Base-by-base conservation (phyloP, 2,113 vertebrate genomes). In the Pelodiscus sinensis region DNA sequence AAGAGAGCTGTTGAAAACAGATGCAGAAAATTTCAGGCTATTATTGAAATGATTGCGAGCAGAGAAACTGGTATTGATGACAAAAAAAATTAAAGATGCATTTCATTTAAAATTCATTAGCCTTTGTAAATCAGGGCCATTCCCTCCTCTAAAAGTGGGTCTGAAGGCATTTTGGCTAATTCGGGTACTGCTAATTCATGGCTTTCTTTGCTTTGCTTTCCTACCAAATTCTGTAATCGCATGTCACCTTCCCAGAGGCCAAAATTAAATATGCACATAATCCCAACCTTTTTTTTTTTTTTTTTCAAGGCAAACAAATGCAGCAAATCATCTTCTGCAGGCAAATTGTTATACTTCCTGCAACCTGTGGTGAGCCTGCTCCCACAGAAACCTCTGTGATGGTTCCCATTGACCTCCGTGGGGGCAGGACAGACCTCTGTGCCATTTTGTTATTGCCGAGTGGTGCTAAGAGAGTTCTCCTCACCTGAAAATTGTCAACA, bases 91-190 rank as follows among this genome's bases (percentile, higher is more conserved):
- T 88, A 93, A 85, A 95, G 92, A 92, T 79, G 68, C 94, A 82
- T 93, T 92, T 96, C 90, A 93, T 95, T 95, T 93, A 91, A 93
- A 92, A 97, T 95, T 96, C 94, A 95, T 96, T 96, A 96, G 93
- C 88, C 92, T 91, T 55, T 58, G 91, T 95, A 95, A 96, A 96
- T 95, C 86, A 92, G 83, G 90, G 82, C 82, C 84, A 82, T 91
- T 96, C 91, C 87, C 78, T 35, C 77, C 31, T 38, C 85, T 94
- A 82, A 38, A 35, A 79, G 87, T 0, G 0, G 54, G 56, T 78
- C 91, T 87, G 82, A 4, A 83, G 90, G 94, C 86, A 75, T 95
- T 90, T 94, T 90, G 0, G n/a, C n/a, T n/a, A n/a, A n/a, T n/a
- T 0, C 86, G 90, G 94, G 95, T 93, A 88, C 55, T 2, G 0